Conservation (phyloP, 1,140 invertebrate species). For the Leptopilina boulardi region DNA sequence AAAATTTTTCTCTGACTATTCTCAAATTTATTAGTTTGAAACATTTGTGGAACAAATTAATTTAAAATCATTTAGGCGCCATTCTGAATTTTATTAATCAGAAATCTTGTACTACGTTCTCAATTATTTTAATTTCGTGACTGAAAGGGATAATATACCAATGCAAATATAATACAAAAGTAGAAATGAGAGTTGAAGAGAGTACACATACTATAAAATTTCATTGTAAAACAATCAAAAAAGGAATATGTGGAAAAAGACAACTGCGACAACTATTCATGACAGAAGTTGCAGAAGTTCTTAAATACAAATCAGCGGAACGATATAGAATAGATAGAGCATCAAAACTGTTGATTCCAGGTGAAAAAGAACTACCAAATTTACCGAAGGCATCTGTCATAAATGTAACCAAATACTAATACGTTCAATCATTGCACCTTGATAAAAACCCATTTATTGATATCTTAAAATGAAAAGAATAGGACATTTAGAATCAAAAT, state of each 20-base stretch:
- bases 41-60: no score
- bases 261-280: neutral
- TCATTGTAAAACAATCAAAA: neutral
- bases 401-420: neutral
- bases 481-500: neutral
- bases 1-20: no score
- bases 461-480: no score
- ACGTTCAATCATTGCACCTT: no score
- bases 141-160: no score
- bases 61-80: no score
- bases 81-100: no score
- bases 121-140: no score
- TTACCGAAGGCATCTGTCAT: slow-evolving; percentile 1
- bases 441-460: no score
- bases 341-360: neutral
- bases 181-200: neutral
- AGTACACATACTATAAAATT: neutral
- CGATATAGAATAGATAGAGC: neutral
- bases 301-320: neutral
- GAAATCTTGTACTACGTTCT: no score
- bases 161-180: no score
- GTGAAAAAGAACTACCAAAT: slow-evolving; percentile 7
- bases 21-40: no score
- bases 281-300: neutral
- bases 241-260: neutral